A percentile compares a stretch with the other conserved stretches of the same genome.
Evolutionary conservation across 2,888 invertebrate species (phyloP).

Genomic region (Lasiommata megera): DNA sequence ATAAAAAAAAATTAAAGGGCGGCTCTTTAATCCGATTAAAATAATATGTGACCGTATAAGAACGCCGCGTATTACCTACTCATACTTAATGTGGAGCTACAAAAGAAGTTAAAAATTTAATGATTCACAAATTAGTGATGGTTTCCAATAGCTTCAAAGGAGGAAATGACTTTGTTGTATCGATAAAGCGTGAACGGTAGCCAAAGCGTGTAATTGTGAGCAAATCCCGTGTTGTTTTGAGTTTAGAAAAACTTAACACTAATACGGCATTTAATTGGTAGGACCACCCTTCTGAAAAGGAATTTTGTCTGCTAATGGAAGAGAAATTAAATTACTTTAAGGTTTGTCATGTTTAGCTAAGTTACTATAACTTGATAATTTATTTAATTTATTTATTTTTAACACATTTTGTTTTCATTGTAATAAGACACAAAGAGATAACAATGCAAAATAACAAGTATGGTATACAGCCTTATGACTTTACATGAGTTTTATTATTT

Average conservation of each 20-base stretch:
- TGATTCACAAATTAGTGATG: conserved; percentile 25
- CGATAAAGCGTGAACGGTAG: conserved; percentile 46
- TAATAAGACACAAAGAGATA: too few relatives aligned
- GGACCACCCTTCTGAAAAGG: conserved; percentile 34
- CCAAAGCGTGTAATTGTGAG: conserved; percentile 53
- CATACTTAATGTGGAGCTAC: neutral
- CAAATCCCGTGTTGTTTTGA: conserved; percentile 56
- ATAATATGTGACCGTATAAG: conserved; percentile 2
- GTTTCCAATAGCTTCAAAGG: conserved; percentile 30
- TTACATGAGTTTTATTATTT: too few relatives aligned
- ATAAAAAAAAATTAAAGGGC: neutral
- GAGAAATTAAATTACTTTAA: neutral
- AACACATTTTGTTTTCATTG: too few relatives aligned
- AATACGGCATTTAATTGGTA: conserved; percentile 33
- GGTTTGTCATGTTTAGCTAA: too few relatives aligned
- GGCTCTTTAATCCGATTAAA: conserved; percentile 12
- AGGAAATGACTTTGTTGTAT: conserved; percentile 65
- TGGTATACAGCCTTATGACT: too few relatives aligned
- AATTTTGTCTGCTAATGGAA: neutral
- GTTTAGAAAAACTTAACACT: conserved; percentile 35
- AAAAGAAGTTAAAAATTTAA: conserved; percentile 3
- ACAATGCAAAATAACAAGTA: too few relatives aligned
- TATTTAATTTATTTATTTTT: too few relatives aligned
- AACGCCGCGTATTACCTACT: neutral
- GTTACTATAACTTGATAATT: too few relatives aligned